phyloP scores from a whole-genome alignment of 1,140 invertebrate genomes.

The Anoplophora glabripennis region DNA sequence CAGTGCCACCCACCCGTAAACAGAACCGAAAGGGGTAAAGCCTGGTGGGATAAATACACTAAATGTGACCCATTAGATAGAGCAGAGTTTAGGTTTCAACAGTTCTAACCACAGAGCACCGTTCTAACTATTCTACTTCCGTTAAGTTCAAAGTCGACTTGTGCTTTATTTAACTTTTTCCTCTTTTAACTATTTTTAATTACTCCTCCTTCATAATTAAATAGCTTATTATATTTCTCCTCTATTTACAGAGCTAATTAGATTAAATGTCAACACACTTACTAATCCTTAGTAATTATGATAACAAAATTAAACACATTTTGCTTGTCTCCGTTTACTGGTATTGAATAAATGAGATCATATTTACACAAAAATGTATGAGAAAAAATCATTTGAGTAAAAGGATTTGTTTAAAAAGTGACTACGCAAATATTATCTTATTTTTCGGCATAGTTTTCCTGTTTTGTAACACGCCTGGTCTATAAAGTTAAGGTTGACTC shows the following conservation, averaged over 20 bases:
- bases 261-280: not conserved
- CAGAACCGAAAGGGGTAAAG: constrained; percentile 30
- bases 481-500: too few relatives aligned
- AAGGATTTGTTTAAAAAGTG: too few relatives aligned
- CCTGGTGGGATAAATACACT: constrained; percentile 28
- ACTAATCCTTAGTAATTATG: not conserved
- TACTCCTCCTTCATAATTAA: not conserved
- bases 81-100: not conserved
- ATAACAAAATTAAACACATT: not conserved
- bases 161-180: too few relatives aligned
- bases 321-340: too few relatives aligned
- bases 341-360: too few relatives aligned
- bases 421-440: too few relatives aligned
- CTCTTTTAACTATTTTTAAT: not conserved
- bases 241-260: not conserved
- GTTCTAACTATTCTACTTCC: not conserved
- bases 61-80: constrained; percentile 22
- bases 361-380: too few relatives aligned
- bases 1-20: constrained; percentile 47
- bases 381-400: too few relatives aligned
- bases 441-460: too few relatives aligned
- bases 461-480: too few relatives aligned
- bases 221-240: not conserved
- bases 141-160: not conserved
- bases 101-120: too few relatives aligned